Evolutionary conservation across 2,888 invertebrate genomes (phyloP).

Genomic region (Caenorhabditis zanzibari): DNA sequence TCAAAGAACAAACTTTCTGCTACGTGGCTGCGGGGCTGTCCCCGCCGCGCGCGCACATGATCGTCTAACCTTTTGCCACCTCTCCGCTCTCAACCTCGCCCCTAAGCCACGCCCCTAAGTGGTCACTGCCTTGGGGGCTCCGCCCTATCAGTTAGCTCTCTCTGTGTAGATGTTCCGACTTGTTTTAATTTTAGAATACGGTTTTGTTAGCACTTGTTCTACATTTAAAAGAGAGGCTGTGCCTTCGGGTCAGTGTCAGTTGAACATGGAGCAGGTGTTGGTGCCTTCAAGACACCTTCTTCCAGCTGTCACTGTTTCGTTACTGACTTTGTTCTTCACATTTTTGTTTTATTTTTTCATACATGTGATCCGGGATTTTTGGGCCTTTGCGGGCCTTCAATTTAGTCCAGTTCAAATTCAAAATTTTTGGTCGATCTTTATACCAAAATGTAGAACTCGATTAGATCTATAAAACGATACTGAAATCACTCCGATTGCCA

Average conservation of each 20-base stretch:
- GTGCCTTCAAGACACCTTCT: neutral
- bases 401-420: too few relatives aligned
- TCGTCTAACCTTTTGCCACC: slow-evolving; percentile 58
- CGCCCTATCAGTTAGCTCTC: slow-evolving; percentile 57
- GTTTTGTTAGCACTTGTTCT: slow-evolving; percentile 13
- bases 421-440: too few relatives aligned
- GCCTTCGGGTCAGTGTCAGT: neutral
- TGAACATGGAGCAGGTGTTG: neutral
- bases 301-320: neutral
- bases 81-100: neutral
- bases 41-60: slow-evolving; percentile 51
- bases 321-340: neutral
- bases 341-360: neutral
- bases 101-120: slow-evolving; percentile 38
- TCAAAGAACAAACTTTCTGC: slow-evolving; percentile 57
- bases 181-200: slow-evolving; percentile 42
- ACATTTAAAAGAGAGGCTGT: too few relatives aligned
- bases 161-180: slow-evolving; percentile 28
- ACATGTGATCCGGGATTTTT: too few relatives aligned
- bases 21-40: slow-evolving; percentile 11
- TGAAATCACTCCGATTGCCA: too few relatives aligned
- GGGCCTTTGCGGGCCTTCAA: too few relatives aligned
- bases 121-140: slow-evolving; percentile 51
- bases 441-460: too few relatives aligned
- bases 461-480: too few relatives aligned